These are phyloP conservation scores for Drosophila mercatorum DNA, from an alignment of 2,888 invertebrate species.

Conservation along the genomic window DNA sequence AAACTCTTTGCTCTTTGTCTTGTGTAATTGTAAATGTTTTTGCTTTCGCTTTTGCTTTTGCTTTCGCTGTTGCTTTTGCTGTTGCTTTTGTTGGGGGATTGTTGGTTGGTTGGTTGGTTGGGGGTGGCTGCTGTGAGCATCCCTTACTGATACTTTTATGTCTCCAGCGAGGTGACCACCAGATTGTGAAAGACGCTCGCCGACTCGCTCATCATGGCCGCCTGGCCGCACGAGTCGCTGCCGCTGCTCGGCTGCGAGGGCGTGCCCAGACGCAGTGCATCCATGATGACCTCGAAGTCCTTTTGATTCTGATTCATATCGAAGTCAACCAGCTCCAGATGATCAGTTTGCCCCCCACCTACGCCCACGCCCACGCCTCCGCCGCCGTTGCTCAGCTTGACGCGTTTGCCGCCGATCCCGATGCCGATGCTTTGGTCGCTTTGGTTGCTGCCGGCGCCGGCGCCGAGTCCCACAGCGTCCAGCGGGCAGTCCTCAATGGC, in stretches of 20 bases:
- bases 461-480: constrained; percentile 61
- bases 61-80: neutral
- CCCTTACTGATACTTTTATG: constrained; percentile 84
- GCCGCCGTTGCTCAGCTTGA: constrained; percentile 41
- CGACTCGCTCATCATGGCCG: constrained; percentile 88
- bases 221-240: constrained; percentile 87
- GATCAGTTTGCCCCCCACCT: constrained; percentile 20
- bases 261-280: constrained; percentile 84
- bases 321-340: constrained; percentile 81
- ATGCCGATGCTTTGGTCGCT: constrained; percentile 16
- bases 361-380: neutral
- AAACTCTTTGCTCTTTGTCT: constrained; percentile 56
- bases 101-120: constrained; percentile 1
- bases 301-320: constrained; percentile 85
- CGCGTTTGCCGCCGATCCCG: constrained; percentile 44
- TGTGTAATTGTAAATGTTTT: constrained; percentile 49
- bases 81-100: neutral
- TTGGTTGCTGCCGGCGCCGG: constrained; percentile 7
- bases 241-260: constrained; percentile 80
- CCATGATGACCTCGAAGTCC: constrained; percentile 85
- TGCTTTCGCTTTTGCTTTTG: constrained; percentile 8
- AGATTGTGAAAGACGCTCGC: constrained; percentile 84
- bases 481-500: constrained; percentile 88
- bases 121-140: neutral
- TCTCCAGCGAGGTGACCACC: constrained; percentile 84